Conservation (phyloP, 35 echinoderm and acorn worm genomes). For the Ptychodera flava region DNA sequence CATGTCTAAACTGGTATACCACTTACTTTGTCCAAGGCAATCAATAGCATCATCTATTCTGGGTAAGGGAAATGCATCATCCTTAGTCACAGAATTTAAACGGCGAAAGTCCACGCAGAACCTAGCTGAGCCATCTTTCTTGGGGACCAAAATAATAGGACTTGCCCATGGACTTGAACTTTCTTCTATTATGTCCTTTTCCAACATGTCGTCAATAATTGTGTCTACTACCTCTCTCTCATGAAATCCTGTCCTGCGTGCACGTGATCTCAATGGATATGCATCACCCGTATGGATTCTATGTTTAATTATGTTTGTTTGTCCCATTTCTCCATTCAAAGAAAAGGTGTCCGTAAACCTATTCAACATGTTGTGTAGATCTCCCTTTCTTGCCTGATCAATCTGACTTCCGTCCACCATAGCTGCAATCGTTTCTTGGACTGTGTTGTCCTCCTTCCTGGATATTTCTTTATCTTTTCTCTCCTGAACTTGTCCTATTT, state of each 20-base stretch:
- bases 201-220: constrained; percentile 27
- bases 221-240: constrained; percentile 22
- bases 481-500: not conserved
- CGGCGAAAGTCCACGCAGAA: constrained; percentile 35
- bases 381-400: not conserved
- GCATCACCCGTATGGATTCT: constrained; percentile 7
- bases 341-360: not conserved
- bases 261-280: constrained; percentile 19
- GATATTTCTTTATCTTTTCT: not conserved
- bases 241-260: constrained; percentile 20
- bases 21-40: constrained; percentile 7
- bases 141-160: constrained; percentile 50
- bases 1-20: constrained; percentile 9
- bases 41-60: constrained; percentile 34
- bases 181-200: constrained; percentile 39
- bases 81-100: constrained; percentile 18
- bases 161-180: constrained; percentile 43
- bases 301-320: constrained; percentile 28
- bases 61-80: constrained; percentile 11
- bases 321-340: not conserved
- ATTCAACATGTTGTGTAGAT: not conserved
- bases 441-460: not conserved
- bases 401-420: not conserved
- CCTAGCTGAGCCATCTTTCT: constrained; percentile 29
- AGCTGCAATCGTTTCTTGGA: not conserved